Evolutionary conservation across 2,113 vertebrate species (phyloP), one percentile per base, ranked within the genome.

Genomic region (Rhea americana): DNA sequence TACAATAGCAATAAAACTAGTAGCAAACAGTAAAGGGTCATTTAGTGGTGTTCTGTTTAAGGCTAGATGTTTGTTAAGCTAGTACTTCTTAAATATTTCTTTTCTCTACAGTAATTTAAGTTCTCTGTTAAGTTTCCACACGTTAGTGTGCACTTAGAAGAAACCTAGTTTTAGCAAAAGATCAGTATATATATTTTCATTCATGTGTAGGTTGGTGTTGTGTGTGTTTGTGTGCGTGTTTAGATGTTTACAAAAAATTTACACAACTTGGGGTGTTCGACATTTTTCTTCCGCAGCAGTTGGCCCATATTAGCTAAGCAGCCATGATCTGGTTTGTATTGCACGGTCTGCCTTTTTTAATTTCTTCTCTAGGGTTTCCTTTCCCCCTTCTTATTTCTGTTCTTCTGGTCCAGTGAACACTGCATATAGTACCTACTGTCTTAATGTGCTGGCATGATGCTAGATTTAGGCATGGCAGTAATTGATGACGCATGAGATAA

Each of bases 231-330:
- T 98, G 98, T 98, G 98, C 97, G 97, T 98, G 97, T 98, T 95
- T 98, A 98, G 98, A 98, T 98, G 98, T 99, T 99, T 98, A 99
- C 97, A 96, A 98, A 98, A 90, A 99, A 99, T 99, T 99, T 99
- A 99, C 99, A 99, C 99, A 99, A 99, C 99, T 99, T 99, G 99
- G 99, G 99, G 99, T 99, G 99, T 99, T 99, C 98, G 99, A 99
- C 99, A 91, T 99, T 99, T 99, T 99, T 99, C 99, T 99, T 99
- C 99, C 99, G 98, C 99, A 99, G 99, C 99, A 99, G 99, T 99
- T 99, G 99, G 98, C 98, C 99, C 99, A 99, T 99, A 99, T 99
- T 99, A 99, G 99, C 99, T 99, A 99, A 99, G 99, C 99, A 99
- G 99, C 99, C 99, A 98, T 99, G 99, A 99, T 98, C 99, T 98